Evolutionary conservation across 2,113 vertebrate genomes (phyloP).

Genomic region (Gambusia holbrooki): DNA sequence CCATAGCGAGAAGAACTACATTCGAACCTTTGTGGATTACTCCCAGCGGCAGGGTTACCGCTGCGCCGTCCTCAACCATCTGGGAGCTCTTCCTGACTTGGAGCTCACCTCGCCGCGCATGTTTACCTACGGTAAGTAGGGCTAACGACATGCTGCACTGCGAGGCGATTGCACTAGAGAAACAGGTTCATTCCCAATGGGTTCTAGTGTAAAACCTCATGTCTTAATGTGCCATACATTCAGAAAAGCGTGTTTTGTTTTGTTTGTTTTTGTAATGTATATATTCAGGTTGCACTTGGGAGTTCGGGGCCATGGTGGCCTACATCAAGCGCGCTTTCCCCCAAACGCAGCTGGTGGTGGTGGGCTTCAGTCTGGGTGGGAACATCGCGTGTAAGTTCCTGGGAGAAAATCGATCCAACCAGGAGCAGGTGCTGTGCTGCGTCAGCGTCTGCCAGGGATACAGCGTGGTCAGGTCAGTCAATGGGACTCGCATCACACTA

Average conservation of each 20-base stretch:
- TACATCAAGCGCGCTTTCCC: conserved; percentile 86
- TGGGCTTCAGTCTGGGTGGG: conserved; percentile 93
- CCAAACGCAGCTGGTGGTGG: conserved; percentile 84
- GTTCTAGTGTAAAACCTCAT: too few species aligned
- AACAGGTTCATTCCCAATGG: too few species aligned
- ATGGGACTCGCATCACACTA: background rate
- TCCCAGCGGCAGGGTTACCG: conserved; percentile 94
- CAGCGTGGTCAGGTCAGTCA: conserved; percentile 86
- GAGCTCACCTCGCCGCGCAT: conserved; percentile 96
- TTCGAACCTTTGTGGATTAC: conserved; percentile 96
- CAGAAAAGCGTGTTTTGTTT: conserved; percentile 1
- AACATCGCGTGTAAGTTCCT: conserved; percentile 94
- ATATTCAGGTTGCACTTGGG: conserved; percentile 90
- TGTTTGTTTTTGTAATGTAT: background rate
- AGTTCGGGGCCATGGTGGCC: conserved; percentile 90
- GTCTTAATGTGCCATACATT: background rate
- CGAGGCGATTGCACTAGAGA: too few species aligned
- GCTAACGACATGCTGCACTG: too few species aligned
- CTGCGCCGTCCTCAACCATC: conserved; percentile 94
- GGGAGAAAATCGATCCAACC: conserved; percentile 87
- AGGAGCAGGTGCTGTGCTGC: conserved; percentile 89
- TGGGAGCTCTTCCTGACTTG: conserved; percentile 91
- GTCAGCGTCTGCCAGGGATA: conserved; percentile 94
- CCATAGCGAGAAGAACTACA: conserved; percentile 97
- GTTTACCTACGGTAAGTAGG: conserved; percentile 91